Evolutionary conservation across 2,888 invertebrate species (phyloP).

Genomic region (Phengaris alcon): DNA sequence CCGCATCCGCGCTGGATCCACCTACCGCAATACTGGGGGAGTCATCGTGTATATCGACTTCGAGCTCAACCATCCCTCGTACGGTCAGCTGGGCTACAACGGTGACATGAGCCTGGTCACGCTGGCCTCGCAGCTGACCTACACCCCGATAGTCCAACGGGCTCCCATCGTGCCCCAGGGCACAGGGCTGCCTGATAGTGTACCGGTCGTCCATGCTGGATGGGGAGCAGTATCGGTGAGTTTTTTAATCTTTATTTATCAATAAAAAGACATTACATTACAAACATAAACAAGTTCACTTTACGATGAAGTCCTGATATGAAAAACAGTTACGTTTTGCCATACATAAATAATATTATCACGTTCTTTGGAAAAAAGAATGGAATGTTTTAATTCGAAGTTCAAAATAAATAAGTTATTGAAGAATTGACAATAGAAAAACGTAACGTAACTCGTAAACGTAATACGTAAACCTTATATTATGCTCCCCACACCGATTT

Average conservation of each 20-base stretch:
- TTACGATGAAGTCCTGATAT: no score
- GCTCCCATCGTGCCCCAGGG: conserved; percentile 42
- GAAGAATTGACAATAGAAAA: no score
- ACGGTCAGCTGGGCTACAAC: conserved; percentile 42
- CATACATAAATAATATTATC: no score
- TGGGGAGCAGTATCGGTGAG: conserved; percentile 54
- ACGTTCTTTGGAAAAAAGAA: no score
- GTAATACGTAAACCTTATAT: no score
- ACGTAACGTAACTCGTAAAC: no score
- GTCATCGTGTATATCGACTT: conserved; percentile 40
- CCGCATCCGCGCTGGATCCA: conserved; percentile 56
- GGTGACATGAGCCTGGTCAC: conserved; percentile 51
- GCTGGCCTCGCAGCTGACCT: conserved; percentile 40
- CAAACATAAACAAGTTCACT: no score
- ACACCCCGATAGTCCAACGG: conserved; percentile 43
- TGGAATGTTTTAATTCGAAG: no score
- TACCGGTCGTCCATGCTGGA: conserved; percentile 50
- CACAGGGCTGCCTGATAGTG: conserved; percentile 41
- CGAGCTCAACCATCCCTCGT: conserved; percentile 50
- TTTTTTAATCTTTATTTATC: not conserved
- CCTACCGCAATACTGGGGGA: conserved; percentile 53
- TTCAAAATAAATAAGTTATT: no score
- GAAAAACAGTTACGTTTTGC: no score
- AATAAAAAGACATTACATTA: no score
- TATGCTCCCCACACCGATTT: no score